Conservation (phyloP, 2,888 invertebrate species). For the Synanthedon formicaeformis region DNA sequence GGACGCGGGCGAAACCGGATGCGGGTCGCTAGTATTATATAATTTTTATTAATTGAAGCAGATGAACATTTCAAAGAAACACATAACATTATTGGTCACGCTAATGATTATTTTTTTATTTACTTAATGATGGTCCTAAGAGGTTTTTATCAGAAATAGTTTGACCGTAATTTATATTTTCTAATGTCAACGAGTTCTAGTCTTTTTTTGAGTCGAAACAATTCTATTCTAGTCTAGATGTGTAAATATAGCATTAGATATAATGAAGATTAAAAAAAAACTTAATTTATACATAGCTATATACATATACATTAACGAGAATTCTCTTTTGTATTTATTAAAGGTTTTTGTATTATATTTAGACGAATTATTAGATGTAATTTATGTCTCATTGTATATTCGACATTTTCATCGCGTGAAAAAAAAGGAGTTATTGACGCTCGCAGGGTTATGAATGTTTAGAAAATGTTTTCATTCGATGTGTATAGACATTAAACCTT, state of each 20-base stretch:
- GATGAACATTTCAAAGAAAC: too few relatives aligned
- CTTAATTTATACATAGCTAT: slow-evolving; percentile 1
- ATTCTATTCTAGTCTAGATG: slow-evolving; percentile 25
- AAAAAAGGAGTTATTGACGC: background rate
- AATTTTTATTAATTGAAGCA: too few relatives aligned
- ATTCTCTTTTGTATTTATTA: slow-evolving; percentile 2
- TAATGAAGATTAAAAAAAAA: background rate
- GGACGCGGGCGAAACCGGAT: too few relatives aligned
- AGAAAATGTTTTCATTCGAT: too few relatives aligned
- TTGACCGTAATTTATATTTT: slow-evolving; percentile 23
- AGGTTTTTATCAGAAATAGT: slow-evolving; percentile 34
- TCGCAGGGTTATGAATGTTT: slow-evolving; percentile 2
- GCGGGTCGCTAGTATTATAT: too few relatives aligned
- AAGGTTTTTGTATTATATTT: slow-evolving; percentile 6
- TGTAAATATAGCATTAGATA: background rate
- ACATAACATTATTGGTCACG: too few relatives aligned
- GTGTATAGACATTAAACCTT: too few relatives aligned
- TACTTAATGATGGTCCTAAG: too few relatives aligned
- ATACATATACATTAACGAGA: slow-evolving; percentile 4
- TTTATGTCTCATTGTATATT: slow-evolving; percentile 2
- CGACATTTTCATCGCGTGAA: background rate
- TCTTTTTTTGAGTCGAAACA: slow-evolving; percentile 25
- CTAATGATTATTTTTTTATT: too few relatives aligned
- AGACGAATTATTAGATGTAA: slow-evolving; percentile 6
- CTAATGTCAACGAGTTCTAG: slow-evolving; percentile 32